Percentiles rank a stretch among this genome's conserved stretches.
phyloP scores from a whole-genome alignment of 2,888 invertebrate genomes.

The Anarsia innoxiella region DNA sequence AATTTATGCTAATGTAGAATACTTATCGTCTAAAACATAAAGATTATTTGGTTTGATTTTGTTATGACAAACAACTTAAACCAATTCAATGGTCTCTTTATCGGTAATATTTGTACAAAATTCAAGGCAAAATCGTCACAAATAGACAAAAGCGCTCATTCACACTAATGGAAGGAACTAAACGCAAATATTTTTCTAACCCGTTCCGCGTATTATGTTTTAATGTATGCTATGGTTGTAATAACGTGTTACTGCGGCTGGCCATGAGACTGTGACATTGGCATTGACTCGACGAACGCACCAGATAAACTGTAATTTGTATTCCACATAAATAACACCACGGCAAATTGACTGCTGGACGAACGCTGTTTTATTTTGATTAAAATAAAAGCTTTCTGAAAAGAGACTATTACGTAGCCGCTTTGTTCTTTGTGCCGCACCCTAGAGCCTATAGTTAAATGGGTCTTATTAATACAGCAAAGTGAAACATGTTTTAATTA shows the following conservation, averaged over 20 bases:
- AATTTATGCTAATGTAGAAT: no score
- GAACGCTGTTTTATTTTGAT: slow-evolving; percentile 2
- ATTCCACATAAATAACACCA: slow-evolving; percentile 13
- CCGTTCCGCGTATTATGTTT: no score
- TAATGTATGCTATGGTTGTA: slow-evolving; percentile 3
- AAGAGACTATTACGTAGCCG: slow-evolving; percentile 9
- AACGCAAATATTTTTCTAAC: no score
- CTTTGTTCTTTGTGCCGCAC: slow-evolving; percentile 20
- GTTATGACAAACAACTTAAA: no score
- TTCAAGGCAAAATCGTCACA: slow-evolving; percentile 6
- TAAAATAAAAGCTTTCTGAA: slow-evolving; percentile 6
- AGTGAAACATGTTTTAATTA: slow-evolving; percentile 21
- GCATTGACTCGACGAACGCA: slow-evolving; percentile 30
- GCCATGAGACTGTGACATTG: slow-evolving; percentile 44
- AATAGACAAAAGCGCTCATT: slow-evolving; percentile 1
- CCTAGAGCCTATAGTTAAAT: slow-evolving; percentile 20
- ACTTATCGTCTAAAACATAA: no score
- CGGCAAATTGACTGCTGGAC: slow-evolving; percentile 8
- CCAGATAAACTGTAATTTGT: slow-evolving; percentile 17
- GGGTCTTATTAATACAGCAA: slow-evolving; percentile 20
- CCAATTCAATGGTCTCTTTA: slow-evolving; percentile 5
- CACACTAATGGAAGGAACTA: background rate
- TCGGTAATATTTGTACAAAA: slow-evolving; percentile 5
- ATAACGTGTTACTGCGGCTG: slow-evolving; percentile 22
- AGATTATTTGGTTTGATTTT: no score